Conservation (phyloP, 2,888 invertebrate species). For the Agrotis segetum region DNA sequence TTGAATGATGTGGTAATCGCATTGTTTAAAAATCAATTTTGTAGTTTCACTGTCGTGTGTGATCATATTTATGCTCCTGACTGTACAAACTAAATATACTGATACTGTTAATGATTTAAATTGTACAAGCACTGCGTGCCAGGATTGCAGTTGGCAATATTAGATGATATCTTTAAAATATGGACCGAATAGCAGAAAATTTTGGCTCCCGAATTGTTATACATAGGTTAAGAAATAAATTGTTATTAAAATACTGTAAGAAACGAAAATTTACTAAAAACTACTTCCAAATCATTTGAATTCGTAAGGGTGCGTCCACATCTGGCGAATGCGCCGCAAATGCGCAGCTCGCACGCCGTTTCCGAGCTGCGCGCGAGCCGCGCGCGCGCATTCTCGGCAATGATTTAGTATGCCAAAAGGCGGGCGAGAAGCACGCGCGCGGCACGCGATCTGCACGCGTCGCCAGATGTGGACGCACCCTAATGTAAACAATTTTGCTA, state of each 20-base stretch:
- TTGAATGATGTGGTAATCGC: too few relatives aligned
- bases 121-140: slow-evolving; percentile 29
- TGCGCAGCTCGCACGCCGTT: too few relatives aligned
- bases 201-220: slow-evolving; percentile 13
- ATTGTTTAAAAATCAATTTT: background rate
- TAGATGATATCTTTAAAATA: slow-evolving; percentile 26
- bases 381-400: too few relatives aligned
- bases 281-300: background rate
- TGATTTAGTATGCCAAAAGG: too few relatives aligned
- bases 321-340: too few relatives aligned
- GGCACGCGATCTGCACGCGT: too few relatives aligned
- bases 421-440: too few relatives aligned
- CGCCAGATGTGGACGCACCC: too few relatives aligned
- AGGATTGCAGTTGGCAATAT: slow-evolving; percentile 48
- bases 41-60: too few relatives aligned
- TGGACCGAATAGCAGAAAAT: slow-evolving; percentile 12
- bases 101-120: slow-evolving; percentile 40
- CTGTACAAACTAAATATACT: slow-evolving; percentile 56
- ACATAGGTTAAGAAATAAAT: background rate
- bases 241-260: background rate
- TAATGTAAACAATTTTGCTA: background rate
- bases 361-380: too few relatives aligned
- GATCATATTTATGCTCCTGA: background rate
- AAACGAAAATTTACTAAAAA: slow-evolving; percentile 9
- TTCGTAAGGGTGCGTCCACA: too few relatives aligned